Conservation (phyloP, 2,888 invertebrate species). For the Drosophila anomalata region DNA sequence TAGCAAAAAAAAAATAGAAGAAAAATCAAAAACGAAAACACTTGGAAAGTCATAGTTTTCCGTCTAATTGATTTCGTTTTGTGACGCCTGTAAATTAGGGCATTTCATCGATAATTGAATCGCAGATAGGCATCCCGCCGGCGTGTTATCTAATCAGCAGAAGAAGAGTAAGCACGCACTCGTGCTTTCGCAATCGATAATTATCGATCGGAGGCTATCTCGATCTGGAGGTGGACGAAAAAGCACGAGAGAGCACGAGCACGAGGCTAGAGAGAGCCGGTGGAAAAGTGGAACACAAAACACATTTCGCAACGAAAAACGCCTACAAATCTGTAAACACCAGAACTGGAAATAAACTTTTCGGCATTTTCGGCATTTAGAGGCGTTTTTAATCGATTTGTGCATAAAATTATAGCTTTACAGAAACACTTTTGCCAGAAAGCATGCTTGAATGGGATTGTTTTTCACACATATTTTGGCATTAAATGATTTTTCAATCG, state of each 20-base stretch:
- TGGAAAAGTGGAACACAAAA: slow-evolving; percentile 50
- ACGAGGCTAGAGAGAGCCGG: background rate
- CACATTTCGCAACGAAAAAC: slow-evolving; percentile 63
- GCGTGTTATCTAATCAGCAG: slow-evolving; percentile 42
- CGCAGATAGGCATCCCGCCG: slow-evolving; percentile 23
- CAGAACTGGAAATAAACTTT: slow-evolving; percentile 70
- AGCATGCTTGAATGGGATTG: slow-evolving; percentile 2
- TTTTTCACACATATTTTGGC: slow-evolving; percentile 12
- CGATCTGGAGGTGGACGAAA: no score
- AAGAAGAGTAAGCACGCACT: slow-evolving; percentile 13
- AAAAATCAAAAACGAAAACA: slow-evolving; percentile 11
- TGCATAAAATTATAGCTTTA: slow-evolving; percentile 67
- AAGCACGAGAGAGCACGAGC: background rate
- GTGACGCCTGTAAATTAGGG: slow-evolving; percentile 23
- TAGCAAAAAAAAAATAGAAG: slow-evolving; percentile 46
- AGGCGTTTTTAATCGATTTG: slow-evolving; percentile 66
- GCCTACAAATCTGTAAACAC: slow-evolving; percentile 56
- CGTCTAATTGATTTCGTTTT: slow-evolving; percentile 30
- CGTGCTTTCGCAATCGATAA: slow-evolving; percentile 36
- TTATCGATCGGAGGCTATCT: slow-evolving; percentile 66
- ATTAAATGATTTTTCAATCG: slow-evolving; percentile 1
- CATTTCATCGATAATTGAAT: slow-evolving; percentile 26
- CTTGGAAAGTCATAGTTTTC: slow-evolving; percentile 24
- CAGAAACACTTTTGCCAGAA: slow-evolving; percentile 12
- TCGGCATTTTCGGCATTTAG: slow-evolving; percentile 63